Evolutionary conservation across 2,113 vertebrate species (phyloP), one percentile per base, ranked within the genome.

Genomic region (Odontesthes bonariensis): DNA sequence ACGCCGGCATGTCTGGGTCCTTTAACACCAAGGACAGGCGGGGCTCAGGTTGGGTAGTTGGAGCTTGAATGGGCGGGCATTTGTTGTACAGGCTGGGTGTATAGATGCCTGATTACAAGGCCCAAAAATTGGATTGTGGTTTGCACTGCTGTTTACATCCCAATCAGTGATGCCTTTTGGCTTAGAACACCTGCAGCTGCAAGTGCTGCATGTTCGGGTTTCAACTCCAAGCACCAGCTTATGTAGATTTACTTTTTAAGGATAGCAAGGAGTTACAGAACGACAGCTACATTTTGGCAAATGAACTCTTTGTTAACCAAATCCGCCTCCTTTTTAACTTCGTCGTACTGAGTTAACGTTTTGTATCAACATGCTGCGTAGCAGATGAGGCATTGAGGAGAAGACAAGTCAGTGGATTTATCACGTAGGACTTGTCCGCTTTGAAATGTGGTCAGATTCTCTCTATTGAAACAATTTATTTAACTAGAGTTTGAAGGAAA

Each of bases 1-100:
- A 88, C 77, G 88, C 73, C 92, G 90, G 93, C 91, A 93, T 93
- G 93, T 91, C 91, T 84, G 90, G 89, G 87, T 60, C 47, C 62
- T 69, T 79, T 93, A 94, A 92, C 91, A 78, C 44, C 22, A 9
- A 64, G 75, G 70, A 62, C 16, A 74, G 77, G 64, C 20, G 32
- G 72, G 44, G 47, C 6, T 22, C 0, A 8, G 33, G 63, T 35
- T 0, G 11, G 31, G 6, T 20, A 67, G 57, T 20, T 2, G 55
- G 61, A 17, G 44, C n/a, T 49, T 31, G n/a, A 32, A 55, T 12
- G 35, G 72, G 40, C 0, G 46, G 46, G 17, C 35, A 23, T 51
- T 20, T 40, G 14, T 27, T 40, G 42, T 42, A 35, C 10, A 42
- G 33, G 32, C 23, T 56, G 22, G 64, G 19, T n/a, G 5, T 73